These are phyloP conservation scores for Rhogogaster chlorosoma DNA, from an alignment of 2,888 invertebrate genomes.

Conservation along the genomic window DNA sequence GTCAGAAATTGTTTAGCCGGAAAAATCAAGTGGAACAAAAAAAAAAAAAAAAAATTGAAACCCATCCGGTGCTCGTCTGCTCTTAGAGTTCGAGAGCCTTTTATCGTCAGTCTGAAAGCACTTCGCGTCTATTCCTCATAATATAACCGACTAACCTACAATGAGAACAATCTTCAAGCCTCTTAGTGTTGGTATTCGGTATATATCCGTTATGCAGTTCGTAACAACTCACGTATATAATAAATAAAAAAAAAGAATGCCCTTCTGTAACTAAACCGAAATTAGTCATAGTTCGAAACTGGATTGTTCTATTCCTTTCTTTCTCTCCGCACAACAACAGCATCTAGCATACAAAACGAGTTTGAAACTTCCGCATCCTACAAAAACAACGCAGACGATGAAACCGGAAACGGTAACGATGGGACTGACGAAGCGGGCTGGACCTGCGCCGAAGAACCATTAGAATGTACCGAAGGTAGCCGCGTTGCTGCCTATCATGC, in stretches of 20 bases:
- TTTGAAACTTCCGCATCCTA: slow-evolving; percentile 74
- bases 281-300: not conserved
- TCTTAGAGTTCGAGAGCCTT: slow-evolving; percentile 19
- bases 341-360: slow-evolving; percentile 76
- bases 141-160: not conserved
- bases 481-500: slow-evolving; percentile 75
- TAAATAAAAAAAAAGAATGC: not conserved
- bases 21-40: not conserved
- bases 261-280: not conserved
- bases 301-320: not conserved
- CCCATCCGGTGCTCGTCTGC: slow-evolving; percentile 5
- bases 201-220: not conserved
- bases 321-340: slow-evolving; percentile 58
- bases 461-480: slow-evolving; percentile 75
- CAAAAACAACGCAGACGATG: slow-evolving; percentile 72
- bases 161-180: slow-evolving; percentile 6
- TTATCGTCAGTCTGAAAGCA: slow-evolving; percentile 16
- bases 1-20: not conserved
- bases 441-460: slow-evolving; percentile 74
- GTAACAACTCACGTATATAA: not conserved
- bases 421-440: slow-evolving; percentile 74
- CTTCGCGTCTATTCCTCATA: not conserved
- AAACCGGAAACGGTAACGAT: slow-evolving; percentile 72
- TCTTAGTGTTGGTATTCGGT: not conserved
- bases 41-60: not conserved